Evolutionary conservation across 2,797 vertebrate species (phyloP), one percentile per base, ranked within the genome.

Genomic region (Rhynchotus rufescens): DNA sequence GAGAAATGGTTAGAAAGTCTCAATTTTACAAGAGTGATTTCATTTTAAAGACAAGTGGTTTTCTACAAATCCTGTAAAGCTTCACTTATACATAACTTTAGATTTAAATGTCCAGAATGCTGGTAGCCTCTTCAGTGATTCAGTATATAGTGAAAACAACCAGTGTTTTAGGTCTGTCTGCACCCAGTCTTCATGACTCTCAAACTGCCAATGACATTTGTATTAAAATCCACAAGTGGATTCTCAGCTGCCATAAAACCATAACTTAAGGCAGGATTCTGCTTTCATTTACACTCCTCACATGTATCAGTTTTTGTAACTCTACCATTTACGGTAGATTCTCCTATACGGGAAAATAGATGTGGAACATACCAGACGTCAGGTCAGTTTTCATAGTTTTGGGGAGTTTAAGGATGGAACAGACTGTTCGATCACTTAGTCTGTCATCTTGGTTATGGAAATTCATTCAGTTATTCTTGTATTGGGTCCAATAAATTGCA

Each of bases 21-120:
- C 62, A 76, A 17, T 91, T 84, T 87, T 93, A 76, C 44, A 82
- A 49, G 59, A 89, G 7, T 59, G 60, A 89, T 87, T 88, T 91
- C 12, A 36, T 92, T 95, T 83, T 89, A 86, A 93, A 91, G 60
- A 87, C 67, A 57, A 83, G 44, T 67, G 38, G 13, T 79, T 93
- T 95, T 85, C 51, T 64, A 26, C 52, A 60, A 67, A 90, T 64
- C 36, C 56, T 87, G 40, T 89, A 90, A 89, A 89, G 36, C 30
- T 89, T 90, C 49, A 62, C 52, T 78, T 90, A 72, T 80, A 86
- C 90, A 90, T 80, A 91, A 83, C 6, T 20, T n/a, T n/a, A 36
- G 45, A 91, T 89, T 92, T 86, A 91, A 91, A 88, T 66, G 36
- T 30, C n/a, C 30, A 49, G 56, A 85, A 92, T 56, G 78, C 10